Evolutionary conservation across 1,140 invertebrate genomes (phyloP).

Genomic region (Steinernema feltiae): DNA sequence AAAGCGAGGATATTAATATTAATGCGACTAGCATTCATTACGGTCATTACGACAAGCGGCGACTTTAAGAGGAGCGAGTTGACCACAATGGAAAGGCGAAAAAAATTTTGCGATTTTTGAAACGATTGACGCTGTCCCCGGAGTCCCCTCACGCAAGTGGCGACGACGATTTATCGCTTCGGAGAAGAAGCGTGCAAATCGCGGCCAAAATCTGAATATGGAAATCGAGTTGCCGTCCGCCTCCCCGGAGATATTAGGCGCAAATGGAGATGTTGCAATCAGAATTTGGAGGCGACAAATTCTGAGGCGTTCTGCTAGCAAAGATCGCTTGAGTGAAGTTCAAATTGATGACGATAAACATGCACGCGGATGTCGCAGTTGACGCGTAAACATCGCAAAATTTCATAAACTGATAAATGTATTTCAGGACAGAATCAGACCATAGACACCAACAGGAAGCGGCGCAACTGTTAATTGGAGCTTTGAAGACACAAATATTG

Average conservation of each 20-base stretch:
- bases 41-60: background rate
- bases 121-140: background rate
- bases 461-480: too few species aligned
- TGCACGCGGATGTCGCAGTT: too few species aligned
- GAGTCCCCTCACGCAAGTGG: background rate
- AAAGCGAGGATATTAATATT: background rate
- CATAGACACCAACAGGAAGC: too few species aligned
- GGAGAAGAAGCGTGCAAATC: background rate
- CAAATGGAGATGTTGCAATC: conserved; percentile 12
- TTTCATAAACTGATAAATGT: too few species aligned
- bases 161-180: background rate
- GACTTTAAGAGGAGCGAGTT: background rate
- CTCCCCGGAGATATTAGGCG: conserved; percentile 1
- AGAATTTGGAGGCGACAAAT: background rate
- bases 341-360: too few species aligned
- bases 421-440: too few species aligned
- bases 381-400: too few species aligned
- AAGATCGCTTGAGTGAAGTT: too few species aligned
- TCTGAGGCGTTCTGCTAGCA: background rate
- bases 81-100: too few species aligned
- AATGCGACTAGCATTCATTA: too few species aligned
- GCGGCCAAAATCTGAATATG: background rate
- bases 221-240: background rate
- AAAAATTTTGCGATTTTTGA: background rate
- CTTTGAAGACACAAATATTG: too few species aligned